Conservation (phyloP, 2,888 invertebrate species). For the Encarsia formosa region DNA sequence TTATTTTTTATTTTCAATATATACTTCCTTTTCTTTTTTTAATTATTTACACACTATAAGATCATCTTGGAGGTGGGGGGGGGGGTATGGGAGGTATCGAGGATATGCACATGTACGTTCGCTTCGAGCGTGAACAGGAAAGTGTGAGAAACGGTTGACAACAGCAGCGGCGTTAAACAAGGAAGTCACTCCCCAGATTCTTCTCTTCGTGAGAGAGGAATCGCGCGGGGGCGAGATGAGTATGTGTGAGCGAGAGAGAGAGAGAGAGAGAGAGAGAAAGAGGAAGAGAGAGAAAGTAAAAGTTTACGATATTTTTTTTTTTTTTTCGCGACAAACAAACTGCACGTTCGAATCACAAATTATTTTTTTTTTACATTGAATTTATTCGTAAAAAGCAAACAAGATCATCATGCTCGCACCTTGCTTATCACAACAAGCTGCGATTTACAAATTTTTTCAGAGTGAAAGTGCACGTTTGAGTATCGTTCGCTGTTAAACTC, state of each 20-base stretch:
- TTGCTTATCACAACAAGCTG: no score
- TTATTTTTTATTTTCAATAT: constrained; percentile 3
- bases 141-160: neutral
- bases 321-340: no score
- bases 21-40: constrained; percentile 5
- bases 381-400: no score
- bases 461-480: no score
- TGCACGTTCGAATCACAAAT: no score
- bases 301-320: no score
- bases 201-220: neutral
- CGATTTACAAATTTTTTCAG: no score
- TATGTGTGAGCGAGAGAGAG: neutral
- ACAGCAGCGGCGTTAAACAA: neutral
- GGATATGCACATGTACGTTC: constrained; percentile 17
- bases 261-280: constrained; percentile 1
- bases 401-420: no score
- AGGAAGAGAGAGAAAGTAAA: neutral
- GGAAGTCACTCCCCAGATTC: no score
- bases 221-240: neutral
- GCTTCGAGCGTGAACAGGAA: no score
- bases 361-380: no score
- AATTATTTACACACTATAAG: constrained; percentile 18
- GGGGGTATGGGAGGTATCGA: neutral
- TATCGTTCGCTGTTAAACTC: no score
- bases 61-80: neutral